A percentile compares a stretch with the other conserved stretches of the same genome.
Conservation (phyloP, 1,140 invertebrate genomes). For the Goniozus legneri region DNA sequence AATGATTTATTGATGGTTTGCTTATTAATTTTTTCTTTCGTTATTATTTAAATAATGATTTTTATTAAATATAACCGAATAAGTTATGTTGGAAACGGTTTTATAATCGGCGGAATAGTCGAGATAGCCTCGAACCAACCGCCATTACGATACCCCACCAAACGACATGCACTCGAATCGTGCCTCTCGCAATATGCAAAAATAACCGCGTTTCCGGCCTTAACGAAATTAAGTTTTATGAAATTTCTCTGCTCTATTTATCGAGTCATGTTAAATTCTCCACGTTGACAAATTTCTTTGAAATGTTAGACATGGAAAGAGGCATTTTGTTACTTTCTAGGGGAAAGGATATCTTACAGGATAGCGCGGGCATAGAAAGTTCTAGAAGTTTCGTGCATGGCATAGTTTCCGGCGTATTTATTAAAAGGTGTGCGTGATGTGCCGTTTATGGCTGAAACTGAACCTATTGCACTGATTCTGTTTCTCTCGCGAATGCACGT, state of each 20-base stretch:
- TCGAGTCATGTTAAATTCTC: too few species aligned
- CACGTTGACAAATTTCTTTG: too few species aligned
- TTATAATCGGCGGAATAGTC: neutral
- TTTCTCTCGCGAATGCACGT: too few species aligned
- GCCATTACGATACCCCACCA: neutral
- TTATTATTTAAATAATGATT: too few species aligned
- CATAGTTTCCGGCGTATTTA: constrained; percentile 39
- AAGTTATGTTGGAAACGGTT: neutral
- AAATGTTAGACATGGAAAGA: too few species aligned
- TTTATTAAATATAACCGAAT: too few species aligned
- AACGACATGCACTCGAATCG: neutral
- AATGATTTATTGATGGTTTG: too few species aligned
- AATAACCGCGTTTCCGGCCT: neutral
- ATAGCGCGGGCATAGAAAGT: constrained; percentile 25
- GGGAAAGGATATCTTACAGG: constrained; percentile 2
- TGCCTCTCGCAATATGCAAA: neutral
- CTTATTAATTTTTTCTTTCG: too few species aligned
- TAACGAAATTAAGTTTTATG: neutral
- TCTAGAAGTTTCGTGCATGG: constrained; percentile 41
- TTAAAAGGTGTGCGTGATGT: constrained; percentile 33
- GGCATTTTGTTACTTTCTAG: too few species aligned
- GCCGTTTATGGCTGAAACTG: too few species aligned
- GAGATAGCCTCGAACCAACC: neutral
- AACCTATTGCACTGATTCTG: too few species aligned
- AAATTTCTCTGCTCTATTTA: too few species aligned